phyloP scores from a whole-genome alignment of 2,888 invertebrate species.

The Archips xylosteana region DNA sequence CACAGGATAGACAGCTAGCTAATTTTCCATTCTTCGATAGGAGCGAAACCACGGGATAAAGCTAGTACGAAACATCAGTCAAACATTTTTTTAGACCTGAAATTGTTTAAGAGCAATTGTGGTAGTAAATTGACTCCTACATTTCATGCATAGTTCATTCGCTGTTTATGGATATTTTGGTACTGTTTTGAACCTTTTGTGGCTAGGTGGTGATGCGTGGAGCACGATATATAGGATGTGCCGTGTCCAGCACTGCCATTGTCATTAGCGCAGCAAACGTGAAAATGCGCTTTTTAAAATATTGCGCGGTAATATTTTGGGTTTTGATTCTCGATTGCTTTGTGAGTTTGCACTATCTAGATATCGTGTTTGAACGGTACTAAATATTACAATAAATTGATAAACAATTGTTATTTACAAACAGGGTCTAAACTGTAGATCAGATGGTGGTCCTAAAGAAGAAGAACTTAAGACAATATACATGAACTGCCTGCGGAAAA shows the following conservation, averaged over 20 bases:
- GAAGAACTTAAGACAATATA: conserved; percentile 85
- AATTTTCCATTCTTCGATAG: too few species aligned
- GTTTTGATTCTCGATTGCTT: conserved; percentile 56
- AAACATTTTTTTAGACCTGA: too few species aligned
- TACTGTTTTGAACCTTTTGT: conserved; percentile 46
- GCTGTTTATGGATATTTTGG: conserved; percentile 14
- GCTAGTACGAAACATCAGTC: not conserved
- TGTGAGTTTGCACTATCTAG: conserved; percentile 56
- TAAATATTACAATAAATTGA: not conserved
- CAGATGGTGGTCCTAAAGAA: conserved; percentile 85
- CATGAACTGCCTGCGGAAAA: conserved; percentile 83
- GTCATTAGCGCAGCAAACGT: conserved; percentile 47
- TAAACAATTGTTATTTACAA: not conserved
- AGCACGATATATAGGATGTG: conserved; percentile 58
- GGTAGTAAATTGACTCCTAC: not conserved
- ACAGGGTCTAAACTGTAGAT: conserved; percentile 85
- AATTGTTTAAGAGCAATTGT: not conserved
- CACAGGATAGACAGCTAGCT: too few species aligned
- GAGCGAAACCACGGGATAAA: too few species aligned
- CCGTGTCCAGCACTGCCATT: conserved; percentile 50
- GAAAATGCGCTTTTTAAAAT: conserved; percentile 61
- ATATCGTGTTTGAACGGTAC: not conserved
- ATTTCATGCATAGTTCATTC: not conserved
- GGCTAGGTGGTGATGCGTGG: conserved; percentile 58
- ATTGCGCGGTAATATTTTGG: conserved; percentile 57